Conservation (phyloP, 2,888 invertebrate species). For the Deilephila elpenor region DNA sequence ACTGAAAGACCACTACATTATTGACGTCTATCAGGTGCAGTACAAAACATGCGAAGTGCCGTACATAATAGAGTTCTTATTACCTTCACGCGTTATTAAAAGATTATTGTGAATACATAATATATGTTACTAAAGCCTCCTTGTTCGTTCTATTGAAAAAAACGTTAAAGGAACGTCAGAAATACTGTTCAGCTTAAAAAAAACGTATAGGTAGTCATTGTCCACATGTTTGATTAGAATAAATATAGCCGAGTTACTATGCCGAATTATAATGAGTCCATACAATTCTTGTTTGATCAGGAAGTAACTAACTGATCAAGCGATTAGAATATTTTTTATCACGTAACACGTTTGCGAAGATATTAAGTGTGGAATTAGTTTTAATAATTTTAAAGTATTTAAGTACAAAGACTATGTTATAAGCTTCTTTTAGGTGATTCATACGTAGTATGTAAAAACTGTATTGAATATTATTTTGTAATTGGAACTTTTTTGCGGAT, state of each 20-base stretch:
- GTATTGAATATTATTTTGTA: neutral
- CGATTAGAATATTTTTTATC: conserved; percentile 16
- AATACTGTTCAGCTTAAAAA: neutral
- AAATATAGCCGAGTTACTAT: too few species aligned
- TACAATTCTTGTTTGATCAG: conserved; percentile 3
- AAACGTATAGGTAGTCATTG: neutral
- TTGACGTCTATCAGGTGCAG: too few species aligned
- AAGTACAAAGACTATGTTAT: conserved; percentile 29
- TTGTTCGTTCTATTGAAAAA: too few species aligned
- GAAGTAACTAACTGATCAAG: neutral
- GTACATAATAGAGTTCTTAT: too few species aligned
- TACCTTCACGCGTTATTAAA: too few species aligned
- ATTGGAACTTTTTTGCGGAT: neutral
- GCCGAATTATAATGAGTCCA: neutral
- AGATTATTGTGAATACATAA: too few species aligned
- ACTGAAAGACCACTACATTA: too few species aligned
- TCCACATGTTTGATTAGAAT: too few species aligned
- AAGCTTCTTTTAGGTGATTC: conserved; percentile 11
- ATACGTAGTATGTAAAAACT: neutral
- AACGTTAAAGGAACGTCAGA: too few species aligned
- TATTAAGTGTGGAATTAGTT: conserved; percentile 1
- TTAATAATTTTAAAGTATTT: conserved; percentile 20
- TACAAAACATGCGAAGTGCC: too few species aligned
- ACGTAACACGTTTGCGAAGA: neutral
- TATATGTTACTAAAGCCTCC: too few species aligned